phyloP scores from a whole-genome alignment of 2,797 vertebrate genomes.

The Perodicticus potto region DNA sequence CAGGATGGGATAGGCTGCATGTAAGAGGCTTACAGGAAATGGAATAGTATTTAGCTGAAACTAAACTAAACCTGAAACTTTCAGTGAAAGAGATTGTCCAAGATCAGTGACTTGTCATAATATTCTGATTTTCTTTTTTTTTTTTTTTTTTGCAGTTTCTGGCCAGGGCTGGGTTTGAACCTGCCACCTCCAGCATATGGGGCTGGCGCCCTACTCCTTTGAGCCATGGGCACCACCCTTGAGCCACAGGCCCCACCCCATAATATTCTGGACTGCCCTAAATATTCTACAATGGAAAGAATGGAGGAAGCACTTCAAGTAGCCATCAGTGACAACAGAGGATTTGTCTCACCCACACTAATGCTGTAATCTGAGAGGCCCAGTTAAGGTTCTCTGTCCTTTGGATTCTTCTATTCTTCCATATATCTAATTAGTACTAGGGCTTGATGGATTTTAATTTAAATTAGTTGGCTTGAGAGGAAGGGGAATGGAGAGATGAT shows the following conservation, averaged over 20 bases:
- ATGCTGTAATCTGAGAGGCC: background rate
- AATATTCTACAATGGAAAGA: constrained; percentile 86
- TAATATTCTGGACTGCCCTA: constrained; percentile 84
- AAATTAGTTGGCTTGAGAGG: background rate
- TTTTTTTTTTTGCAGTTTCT: no score
- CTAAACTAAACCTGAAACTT: constrained; percentile 63
- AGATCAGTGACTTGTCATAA: constrained; percentile 89
- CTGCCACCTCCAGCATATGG: no score
- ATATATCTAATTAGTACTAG: background rate
- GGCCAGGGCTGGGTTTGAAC: no score
- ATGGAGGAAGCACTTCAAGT: constrained; percentile 87
- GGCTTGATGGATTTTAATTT: background rate
- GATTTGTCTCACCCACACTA: constrained; percentile 81
- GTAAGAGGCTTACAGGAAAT: constrained; percentile 83
- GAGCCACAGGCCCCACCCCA: no score
- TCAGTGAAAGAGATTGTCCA: constrained; percentile 86
- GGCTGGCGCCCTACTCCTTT: no score
- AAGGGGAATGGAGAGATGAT: background rate
- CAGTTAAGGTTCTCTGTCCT: background rate
- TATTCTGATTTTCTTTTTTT: no score
- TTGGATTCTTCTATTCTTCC: background rate
- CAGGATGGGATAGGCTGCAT: constrained; percentile 88
- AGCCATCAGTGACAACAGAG: constrained; percentile 87
- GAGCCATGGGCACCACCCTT: no score
- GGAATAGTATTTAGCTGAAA: constrained; percentile 87